These are phyloP conservation scores for Neomorphus geoffroyi DNA, from an alignment of 2,797 vertebrate genomes.

Conservation along the genomic window DNA sequence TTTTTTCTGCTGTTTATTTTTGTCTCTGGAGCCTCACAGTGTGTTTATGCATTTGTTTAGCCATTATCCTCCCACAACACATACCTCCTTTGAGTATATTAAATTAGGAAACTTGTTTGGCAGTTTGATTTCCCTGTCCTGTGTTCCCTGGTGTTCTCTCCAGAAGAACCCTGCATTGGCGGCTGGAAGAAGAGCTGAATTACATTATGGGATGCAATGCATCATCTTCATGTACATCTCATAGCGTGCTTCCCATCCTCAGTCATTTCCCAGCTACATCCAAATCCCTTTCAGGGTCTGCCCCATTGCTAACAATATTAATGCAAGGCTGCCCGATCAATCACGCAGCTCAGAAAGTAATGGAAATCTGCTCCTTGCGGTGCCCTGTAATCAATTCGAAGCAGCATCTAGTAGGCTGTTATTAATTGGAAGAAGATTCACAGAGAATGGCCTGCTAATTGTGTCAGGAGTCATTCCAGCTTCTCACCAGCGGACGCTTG, in stretches of 20 bases:
- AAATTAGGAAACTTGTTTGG: constrained; percentile 4
- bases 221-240: background rate
- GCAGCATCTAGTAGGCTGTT: background rate
- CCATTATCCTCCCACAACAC: background rate
- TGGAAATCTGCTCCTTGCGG: background rate
- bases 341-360: background rate
- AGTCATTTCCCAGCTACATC: background rate
- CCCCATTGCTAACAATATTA: background rate
- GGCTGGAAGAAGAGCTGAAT: background rate
- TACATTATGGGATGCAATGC: background rate
- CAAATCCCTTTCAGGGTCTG: background rate
- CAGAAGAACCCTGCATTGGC: background rate
- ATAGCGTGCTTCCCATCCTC: background rate
- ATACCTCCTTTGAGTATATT: background rate
- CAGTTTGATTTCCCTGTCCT: background rate
- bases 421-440: constrained; percentile 6
- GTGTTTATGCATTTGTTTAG: constrained; percentile 25
- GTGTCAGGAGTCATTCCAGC: background rate
- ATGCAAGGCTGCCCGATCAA: background rate
- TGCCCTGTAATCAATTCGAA: background rate
- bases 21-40: background rate
- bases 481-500: background rate
- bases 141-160: background rate
- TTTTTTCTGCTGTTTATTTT: constrained; percentile 19
- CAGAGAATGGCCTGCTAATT: background rate